These are phyloP conservation scores for Heliconius charithonia DNA, from an alignment of 2,888 invertebrate genomes.

Conservation along the genomic window DNA sequence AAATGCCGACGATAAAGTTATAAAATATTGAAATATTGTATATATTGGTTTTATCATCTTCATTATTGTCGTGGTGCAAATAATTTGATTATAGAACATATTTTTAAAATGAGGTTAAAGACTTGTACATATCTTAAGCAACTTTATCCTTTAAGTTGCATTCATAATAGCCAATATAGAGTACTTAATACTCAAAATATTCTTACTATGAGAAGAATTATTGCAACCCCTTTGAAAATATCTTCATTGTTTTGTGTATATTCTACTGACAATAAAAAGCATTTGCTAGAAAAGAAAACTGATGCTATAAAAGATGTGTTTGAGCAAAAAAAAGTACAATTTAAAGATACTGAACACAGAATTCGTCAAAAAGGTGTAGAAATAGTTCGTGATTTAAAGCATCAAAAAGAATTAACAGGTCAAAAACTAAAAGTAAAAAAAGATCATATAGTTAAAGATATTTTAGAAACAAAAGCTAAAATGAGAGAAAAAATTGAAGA, in stretches of 20 bases:
- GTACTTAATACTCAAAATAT: constrained; percentile 45
- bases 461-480: constrained; percentile 87
- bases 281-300: constrained; percentile 75
- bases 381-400: constrained; percentile 74
- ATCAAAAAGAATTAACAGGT: constrained; percentile 74
- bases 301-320: constrained; percentile 83
- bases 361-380: constrained; percentile 75
- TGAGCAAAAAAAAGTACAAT: constrained; percentile 84
- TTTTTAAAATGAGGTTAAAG: constrained; percentile 62
- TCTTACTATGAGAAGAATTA: constrained; percentile 52
- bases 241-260: constrained; percentile 61
- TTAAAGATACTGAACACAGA: constrained; percentile 84
- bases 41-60: background rate
- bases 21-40: background rate
- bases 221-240: constrained; percentile 54
- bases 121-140: constrained; percentile 58
- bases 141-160: constrained; percentile 54
- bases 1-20: constrained; percentile 16
- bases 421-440: constrained; percentile 83
- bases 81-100: background rate
- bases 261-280: constrained; percentile 72
- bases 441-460: constrained; percentile 87
- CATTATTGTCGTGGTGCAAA: background rate
- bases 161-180: constrained; percentile 52
- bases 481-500: constrained; percentile 89